Conservation (phyloP, 2,888 invertebrate genomes). For the Calliopum simillimum region DNA sequence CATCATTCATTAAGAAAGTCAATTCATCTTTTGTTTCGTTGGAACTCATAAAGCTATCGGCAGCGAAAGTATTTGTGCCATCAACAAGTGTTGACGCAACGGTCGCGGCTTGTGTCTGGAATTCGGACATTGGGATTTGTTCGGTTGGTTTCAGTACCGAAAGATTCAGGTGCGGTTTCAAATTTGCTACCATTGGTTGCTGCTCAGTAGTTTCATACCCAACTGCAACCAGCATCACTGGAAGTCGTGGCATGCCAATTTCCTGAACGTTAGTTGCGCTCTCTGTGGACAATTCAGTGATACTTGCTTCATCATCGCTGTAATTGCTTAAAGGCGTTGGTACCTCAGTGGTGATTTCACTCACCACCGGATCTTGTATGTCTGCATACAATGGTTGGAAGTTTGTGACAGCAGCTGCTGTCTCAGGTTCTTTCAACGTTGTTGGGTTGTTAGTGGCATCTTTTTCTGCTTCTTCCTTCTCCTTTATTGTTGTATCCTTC, state of each 20-base stretch:
- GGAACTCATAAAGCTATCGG: constrained; percentile 52
- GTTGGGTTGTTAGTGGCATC: background rate
- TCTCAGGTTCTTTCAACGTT: background rate
- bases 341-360: constrained; percentile 46
- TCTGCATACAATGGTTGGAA: constrained; percentile 51
- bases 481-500: background rate
- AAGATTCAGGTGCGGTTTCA: constrained; percentile 56
- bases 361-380: constrained; percentile 49
- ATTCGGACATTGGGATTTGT: constrained; percentile 63
- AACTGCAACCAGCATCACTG: constrained; percentile 49
- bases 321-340: background rate
- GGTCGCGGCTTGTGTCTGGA: constrained; percentile 65
- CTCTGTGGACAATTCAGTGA: background rate
- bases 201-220: constrained; percentile 45
- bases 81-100: constrained; percentile 65
- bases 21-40: constrained; percentile 62
- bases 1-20: constrained; percentile 63
- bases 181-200: constrained; percentile 54
- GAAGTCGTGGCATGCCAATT: constrained; percentile 38
- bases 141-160: constrained; percentile 55
- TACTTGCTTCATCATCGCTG: constrained; percentile 36
- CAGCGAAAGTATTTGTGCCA: constrained; percentile 51
- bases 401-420: constrained; percentile 37
- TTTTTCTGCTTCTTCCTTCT: background rate
- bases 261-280: too few species aligned